A percentile compares a stretch with the other conserved stretches of the same genome.
These are phyloP conservation scores for Aspidiotus rigidus DNA, from an alignment of 2,888 invertebrate species.

Conservation along the genomic window DNA sequence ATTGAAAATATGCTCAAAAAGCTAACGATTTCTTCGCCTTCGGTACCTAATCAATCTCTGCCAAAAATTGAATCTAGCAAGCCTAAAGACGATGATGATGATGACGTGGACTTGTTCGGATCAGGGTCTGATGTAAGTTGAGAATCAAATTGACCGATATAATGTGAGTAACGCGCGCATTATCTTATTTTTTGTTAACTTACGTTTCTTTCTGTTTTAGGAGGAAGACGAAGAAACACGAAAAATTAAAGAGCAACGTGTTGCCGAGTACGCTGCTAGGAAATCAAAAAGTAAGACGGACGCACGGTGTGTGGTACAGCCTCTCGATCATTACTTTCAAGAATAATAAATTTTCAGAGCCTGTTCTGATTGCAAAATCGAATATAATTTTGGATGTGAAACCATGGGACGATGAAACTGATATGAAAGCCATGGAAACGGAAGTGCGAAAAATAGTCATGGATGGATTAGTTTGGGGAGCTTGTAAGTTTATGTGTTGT, in stretches of 20 bases:
- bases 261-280: constrained; percentile 82
- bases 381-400: constrained; percentile 90
- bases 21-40: constrained; percentile 14
- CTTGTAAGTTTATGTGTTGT: constrained; percentile 47
- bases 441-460: constrained; percentile 63
- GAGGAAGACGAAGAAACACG: constrained; percentile 64
- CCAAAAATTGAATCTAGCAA: constrained; percentile 37
- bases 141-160: not conserved
- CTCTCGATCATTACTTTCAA: constrained; percentile 21
- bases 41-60: not conserved
- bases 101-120: constrained; percentile 71
- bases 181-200: not conserved
- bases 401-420: constrained; percentile 79
- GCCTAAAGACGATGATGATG: constrained; percentile 52
- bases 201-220: constrained; percentile 41
- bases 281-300: constrained; percentile 68
- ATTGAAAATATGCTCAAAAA: constrained; percentile 27
- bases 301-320: not conserved
- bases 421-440: constrained; percentile 75
- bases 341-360: constrained; percentile 50
- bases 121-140: constrained; percentile 60
- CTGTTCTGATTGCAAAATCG: constrained; percentile 83
- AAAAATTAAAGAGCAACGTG: constrained; percentile 67
- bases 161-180: too few relatives aligned
- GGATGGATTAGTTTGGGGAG: constrained; percentile 92